Evolutionary conservation across 2,797 vertebrate species (phyloP).

Genomic region (Knipowitschia caucasica): DNA sequence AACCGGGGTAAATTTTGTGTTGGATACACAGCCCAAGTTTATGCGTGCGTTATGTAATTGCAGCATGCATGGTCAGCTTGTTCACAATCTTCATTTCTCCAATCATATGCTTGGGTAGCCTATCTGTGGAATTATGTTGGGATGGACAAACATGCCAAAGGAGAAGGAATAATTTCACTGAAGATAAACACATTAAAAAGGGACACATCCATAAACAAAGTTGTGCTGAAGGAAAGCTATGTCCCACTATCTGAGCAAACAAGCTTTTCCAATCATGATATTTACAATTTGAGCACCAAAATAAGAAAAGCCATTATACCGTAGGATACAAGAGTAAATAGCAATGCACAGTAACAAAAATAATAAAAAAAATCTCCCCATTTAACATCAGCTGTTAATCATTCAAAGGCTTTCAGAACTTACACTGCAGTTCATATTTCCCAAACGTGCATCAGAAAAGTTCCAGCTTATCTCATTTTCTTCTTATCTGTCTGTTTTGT

Average conservation of each 20-base stretch:
- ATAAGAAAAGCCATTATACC: too few species aligned
- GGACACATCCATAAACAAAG: neutral
- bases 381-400: neutral
- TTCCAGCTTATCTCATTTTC: constrained; percentile 15
- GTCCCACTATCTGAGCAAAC: too few species aligned
- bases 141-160: constrained; percentile 10
- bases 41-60: constrained; percentile 31
- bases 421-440: neutral
- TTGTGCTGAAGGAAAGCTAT: too few species aligned
- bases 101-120: constrained; percentile 31
- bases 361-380: too few species aligned
- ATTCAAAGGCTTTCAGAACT: neutral
- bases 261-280: too few species aligned
- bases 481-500: constrained; percentile 6
- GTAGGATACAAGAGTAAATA: too few species aligned
- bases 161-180: constrained; percentile 3
- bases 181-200: neutral
- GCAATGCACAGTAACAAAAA: too few species aligned
- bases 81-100: constrained; percentile 17
- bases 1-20: constrained; percentile 1
- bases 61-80: constrained; percentile 22
- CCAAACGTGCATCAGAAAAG: neutral
- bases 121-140: constrained; percentile 15
- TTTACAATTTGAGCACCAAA: too few species aligned
- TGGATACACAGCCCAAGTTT: constrained; percentile 3